These are phyloP conservation scores for Bufo bufo DNA, from an alignment of 2,113 vertebrate species.

Conservation along the genomic window DNA sequence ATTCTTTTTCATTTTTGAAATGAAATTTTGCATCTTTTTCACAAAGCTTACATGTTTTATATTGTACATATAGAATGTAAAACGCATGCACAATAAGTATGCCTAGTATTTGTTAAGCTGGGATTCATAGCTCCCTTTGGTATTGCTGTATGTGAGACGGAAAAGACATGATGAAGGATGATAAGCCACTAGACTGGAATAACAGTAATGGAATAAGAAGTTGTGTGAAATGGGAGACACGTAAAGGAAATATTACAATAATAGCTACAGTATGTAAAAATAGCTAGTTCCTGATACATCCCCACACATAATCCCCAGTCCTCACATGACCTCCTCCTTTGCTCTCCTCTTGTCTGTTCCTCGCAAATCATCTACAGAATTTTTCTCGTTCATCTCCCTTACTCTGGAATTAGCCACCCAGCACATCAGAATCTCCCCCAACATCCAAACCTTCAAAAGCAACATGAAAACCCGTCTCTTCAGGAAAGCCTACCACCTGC, in stretches of 20 bases:
- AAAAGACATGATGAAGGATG: slow-evolving; percentile 31
- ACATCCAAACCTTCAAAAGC: no score
- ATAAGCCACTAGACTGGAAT: slow-evolving; percentile 40
- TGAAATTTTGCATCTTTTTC: background rate
- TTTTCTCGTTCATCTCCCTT: no score
- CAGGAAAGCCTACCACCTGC: no score
- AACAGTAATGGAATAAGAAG: slow-evolving; percentile 4
- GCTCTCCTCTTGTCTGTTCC: no score
- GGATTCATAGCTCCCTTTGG: background rate
- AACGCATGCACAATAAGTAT: background rate
- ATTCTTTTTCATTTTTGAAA: background rate
- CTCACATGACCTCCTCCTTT: no score
- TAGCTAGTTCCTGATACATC: no score
- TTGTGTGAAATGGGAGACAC: background rate
- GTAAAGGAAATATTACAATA: background rate
- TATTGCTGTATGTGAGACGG: slow-evolving; percentile 9
- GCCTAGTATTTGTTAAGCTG: background rate
- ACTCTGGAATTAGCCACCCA: no score
- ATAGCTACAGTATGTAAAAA: background rate
- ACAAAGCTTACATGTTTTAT: background rate
- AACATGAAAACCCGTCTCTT: no score
- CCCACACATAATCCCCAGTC: no score
- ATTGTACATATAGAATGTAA: background rate
- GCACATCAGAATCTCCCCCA: no score
- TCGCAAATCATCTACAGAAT: no score